Conservation (phyloP, 2,113 vertebrate species). For the Proterorhinus semilunaris region DNA sequence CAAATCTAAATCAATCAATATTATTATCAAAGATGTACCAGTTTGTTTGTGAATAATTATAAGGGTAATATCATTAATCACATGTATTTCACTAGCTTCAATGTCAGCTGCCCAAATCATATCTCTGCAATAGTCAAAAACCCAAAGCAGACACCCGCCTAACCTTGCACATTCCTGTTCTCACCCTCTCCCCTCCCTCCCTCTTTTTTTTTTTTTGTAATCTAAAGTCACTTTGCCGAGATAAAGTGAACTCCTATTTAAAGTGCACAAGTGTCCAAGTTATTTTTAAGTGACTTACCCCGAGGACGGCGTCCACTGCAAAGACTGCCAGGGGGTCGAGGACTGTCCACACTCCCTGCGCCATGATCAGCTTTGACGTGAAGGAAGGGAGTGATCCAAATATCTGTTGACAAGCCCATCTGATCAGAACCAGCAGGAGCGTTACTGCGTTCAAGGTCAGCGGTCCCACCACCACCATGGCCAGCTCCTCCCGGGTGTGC, state of each 20-base stretch:
- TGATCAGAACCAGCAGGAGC: conserved; percentile 89
- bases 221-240: conserved; percentile 80
- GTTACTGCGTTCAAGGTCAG: conserved; percentile 83
- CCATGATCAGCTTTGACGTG: conserved; percentile 97
- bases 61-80: not conserved
- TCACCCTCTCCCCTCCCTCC: conserved; percentile 18
- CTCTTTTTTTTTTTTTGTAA: conserved; percentile 41
- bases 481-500: conserved; percentile 83
- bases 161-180: conserved; percentile 51
- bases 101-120: conserved; percentile 14
- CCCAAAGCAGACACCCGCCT: conserved; percentile 53
- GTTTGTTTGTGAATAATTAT: too few species aligned
- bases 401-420: conserved; percentile 92
- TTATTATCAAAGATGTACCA: too few species aligned
- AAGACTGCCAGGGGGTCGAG: conserved; percentile 94
- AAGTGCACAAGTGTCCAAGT: conserved; percentile 82
- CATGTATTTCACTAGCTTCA: not conserved
- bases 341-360: conserved; percentile 92
- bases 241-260: conserved; percentile 85
- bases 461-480: conserved; percentile 86
- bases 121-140: conserved; percentile 39
- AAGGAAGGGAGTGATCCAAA: conserved; percentile 90
- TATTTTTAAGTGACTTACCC: conserved; percentile 98
- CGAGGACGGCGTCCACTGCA: conserved; percentile 89
- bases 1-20: too few species aligned